Evolutionary conservation across 2,113 vertebrate species (phyloP), one percentile per base, ranked within the genome.

Genomic region (Microcebus jonahi): DNA sequence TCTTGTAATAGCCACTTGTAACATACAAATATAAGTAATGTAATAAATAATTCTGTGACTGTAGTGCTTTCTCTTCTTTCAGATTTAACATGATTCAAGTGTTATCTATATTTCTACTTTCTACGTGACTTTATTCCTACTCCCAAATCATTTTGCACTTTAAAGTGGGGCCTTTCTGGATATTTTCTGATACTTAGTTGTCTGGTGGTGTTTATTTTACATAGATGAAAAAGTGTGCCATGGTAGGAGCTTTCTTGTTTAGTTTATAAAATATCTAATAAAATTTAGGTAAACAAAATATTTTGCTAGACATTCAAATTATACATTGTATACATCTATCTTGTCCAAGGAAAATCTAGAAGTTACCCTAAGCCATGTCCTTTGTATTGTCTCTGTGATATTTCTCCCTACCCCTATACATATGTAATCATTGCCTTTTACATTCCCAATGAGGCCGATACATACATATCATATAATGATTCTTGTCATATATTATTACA

Each of bases 371-470:
- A 48, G 1, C 61, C n/a, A 23, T 3, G 0, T 71, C 20, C 20
- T 55, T n/a, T n/a, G 31, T 3, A 31, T 9, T 76, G 13, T 12
- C 20, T 65, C 8, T 45, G 12, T 85, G 57, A 53, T 79, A 77
- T 50, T 42, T 2, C 23, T 61, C 8, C 12, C 3, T 2, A 14
- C 3, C 15, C 0, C 20, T 1, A 55, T 53, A 9, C 1, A 50
- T 48, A 36, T 90, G 55, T 68, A 84, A 45, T 29, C 31, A 39
- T 68, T 81, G 14, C 9, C 3, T 90, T 95, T 61, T 90, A 71
- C 48, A 13, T 93, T 34, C 1, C 39, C 21, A 75, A 1, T 79
- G 17, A 94, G 5, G 29, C 17, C 59, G 6, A 12, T n/a, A 42
- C 23, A 34, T 76, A 14, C 5, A 42, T 25, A 1, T 55, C 17